Conservation (phyloP, 2,888 invertebrate genomes). For the Anagyrus pseudococci region DNA sequence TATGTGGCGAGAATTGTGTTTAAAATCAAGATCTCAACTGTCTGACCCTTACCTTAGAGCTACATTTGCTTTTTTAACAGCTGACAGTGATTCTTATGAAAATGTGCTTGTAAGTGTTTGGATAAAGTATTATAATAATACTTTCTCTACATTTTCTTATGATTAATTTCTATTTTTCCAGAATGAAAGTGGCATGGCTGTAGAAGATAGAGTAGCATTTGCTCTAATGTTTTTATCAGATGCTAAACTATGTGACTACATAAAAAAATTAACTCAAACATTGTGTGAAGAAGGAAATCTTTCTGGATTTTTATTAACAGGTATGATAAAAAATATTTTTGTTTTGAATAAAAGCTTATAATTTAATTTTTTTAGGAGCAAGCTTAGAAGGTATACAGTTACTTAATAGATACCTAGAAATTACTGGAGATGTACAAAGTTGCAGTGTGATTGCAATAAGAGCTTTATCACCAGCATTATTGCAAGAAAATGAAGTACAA, state of each 20-base stretch:
- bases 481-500: slow-evolving; percentile 68
- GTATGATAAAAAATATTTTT: slow-evolving; percentile 54
- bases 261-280: slow-evolving; percentile 73
- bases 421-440: slow-evolving; percentile 89
- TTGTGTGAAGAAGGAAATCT: slow-evolving; percentile 81
- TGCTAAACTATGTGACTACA: slow-evolving; percentile 77
- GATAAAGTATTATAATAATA: slow-evolving; percentile 3
- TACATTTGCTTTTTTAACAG: slow-evolving; percentile 88
- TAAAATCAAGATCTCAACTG: slow-evolving; percentile 76
- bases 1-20: slow-evolving; percentile 80
- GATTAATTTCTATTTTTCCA: slow-evolving; percentile 58
- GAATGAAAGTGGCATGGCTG: slow-evolving; percentile 83
- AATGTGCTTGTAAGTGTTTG: slow-evolving; percentile 77
- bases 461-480: slow-evolving; percentile 76
- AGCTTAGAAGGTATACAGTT: slow-evolving; percentile 78
- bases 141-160: neutral
- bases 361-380: slow-evolving; percentile 65
- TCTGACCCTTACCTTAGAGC: slow-evolving; percentile 91
- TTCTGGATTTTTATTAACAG: slow-evolving; percentile 84
- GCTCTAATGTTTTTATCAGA: slow-evolving; percentile 88
- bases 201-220: slow-evolving; percentile 90
- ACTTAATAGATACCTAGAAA: slow-evolving; percentile 86
- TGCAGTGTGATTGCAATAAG: slow-evolving; percentile 81
- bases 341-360: slow-evolving; percentile 2
- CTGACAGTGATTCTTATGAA: slow-evolving; percentile 78